phyloP scores from a whole-genome alignment of 2,113 vertebrate species.

The Amphiprion ocellaris region DNA sequence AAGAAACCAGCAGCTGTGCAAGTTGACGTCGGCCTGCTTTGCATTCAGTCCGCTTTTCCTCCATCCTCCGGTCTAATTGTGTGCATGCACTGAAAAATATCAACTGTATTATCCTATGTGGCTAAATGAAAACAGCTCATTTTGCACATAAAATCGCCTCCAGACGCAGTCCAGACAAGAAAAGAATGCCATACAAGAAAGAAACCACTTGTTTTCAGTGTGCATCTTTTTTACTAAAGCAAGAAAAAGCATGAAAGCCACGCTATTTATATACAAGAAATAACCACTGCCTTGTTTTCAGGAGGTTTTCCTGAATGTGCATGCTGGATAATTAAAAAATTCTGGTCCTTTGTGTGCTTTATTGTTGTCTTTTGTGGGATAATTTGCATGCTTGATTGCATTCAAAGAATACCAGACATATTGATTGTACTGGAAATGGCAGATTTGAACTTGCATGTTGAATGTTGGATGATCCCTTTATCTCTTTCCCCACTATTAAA shows the following conservation, averaged over 20 bases:
- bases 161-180: slow-evolving; percentile 28
- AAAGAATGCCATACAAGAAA: slow-evolving; percentile 2
- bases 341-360: background rate
- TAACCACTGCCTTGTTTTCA: background rate
- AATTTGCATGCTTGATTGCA: background rate
- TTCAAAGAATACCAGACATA: background rate
- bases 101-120: no score
- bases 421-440: background rate
- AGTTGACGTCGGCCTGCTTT: slow-evolving; percentile 60
- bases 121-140: background rate
- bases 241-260: background rate
- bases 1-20: slow-evolving; percentile 35
- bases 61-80: background rate
- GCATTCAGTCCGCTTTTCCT: background rate
- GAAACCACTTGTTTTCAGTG: slow-evolving; percentile 39
- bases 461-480: background rate
- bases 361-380: background rate
- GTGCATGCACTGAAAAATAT: background rate
- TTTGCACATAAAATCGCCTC: background rate
- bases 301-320: background rate
- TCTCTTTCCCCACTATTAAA: background rate
- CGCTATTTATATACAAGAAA: background rate
- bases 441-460: background rate
- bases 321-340: background rate
- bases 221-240: slow-evolving; percentile 8